These are phyloP conservation scores for Lacanobia oleracea DNA, from an alignment of 2,888 invertebrate species.

Conservation along the genomic window DNA sequence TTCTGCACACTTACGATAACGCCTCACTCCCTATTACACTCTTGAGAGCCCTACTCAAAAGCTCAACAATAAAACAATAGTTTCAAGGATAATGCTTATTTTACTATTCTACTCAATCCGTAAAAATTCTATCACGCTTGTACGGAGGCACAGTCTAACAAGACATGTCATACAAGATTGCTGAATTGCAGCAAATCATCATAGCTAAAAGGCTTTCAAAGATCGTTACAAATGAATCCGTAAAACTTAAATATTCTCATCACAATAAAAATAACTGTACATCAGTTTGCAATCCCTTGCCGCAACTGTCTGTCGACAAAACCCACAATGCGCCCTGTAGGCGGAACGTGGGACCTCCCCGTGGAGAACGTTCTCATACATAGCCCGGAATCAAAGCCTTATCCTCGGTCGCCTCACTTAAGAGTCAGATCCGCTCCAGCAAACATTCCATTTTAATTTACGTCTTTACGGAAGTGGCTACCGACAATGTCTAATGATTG, in stretches of 20 bases:
- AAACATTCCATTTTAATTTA: slow-evolving; percentile 64
- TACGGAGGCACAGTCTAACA: too few species aligned
- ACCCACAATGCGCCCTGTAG: slow-evolving; percentile 41
- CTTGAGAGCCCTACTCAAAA: too few species aligned
- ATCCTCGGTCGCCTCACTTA: slow-evolving; percentile 70
- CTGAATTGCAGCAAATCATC: neutral
- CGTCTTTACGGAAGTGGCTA: slow-evolving; percentile 61
- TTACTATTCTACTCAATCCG: too few species aligned
- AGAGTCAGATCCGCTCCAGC: slow-evolving; percentile 58
- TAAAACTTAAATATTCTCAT: neutral
- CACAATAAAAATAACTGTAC: slow-evolving; percentile 12
- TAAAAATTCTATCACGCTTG: too few species aligned
- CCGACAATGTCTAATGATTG: slow-evolving; percentile 46
- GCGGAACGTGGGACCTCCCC: slow-evolving; percentile 78
- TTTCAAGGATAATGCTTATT: too few species aligned
- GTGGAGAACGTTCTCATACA: slow-evolving; percentile 76
- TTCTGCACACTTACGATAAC: too few species aligned
- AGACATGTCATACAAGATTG: too few species aligned
- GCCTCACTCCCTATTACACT: too few species aligned
- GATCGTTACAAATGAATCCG: neutral
- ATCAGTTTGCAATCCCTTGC: slow-evolving; percentile 47
- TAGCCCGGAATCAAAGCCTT: slow-evolving; percentile 60
- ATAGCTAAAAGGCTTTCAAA: neutral
- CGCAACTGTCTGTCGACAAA: slow-evolving; percentile 30
- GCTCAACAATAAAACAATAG: too few species aligned